A percentile compares a stretch with the other conserved stretches of the same genome.
Evolutionary conservation across 2,797 vertebrate genomes (phyloP).

Genomic region (Parambassis ranga): DNA sequence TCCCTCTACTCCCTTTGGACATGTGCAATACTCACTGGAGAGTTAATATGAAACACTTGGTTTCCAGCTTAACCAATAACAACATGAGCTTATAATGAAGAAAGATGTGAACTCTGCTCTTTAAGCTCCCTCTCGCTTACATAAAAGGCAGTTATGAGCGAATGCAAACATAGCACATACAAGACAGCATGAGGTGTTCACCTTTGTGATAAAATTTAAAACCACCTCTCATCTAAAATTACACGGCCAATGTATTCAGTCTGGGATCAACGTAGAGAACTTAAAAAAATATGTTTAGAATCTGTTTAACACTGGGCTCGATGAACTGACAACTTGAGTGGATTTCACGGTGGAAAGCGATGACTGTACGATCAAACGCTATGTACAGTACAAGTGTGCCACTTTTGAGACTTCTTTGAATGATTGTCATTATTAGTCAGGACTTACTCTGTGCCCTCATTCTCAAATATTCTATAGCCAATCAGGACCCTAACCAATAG

Average conservation of each 20-base stretch:
- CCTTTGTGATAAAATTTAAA: slow-evolving; percentile 64
- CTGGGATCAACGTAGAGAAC: slow-evolving; percentile 17
- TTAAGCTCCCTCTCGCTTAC: slow-evolving; percentile 40
- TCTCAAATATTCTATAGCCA: slow-evolving; percentile 28
- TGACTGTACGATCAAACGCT: slow-evolving; percentile 16
- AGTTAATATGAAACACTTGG: slow-evolving; percentile 45
- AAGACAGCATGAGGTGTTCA: slow-evolving; percentile 37
- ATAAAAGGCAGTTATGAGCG: slow-evolving; percentile 54
- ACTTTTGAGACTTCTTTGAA: slow-evolving; percentile 45
- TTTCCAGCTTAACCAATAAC: slow-evolving; percentile 53
- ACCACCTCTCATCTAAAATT: slow-evolving; percentile 63
- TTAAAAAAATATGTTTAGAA: slow-evolving; percentile 20
- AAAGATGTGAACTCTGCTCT: slow-evolving; percentile 43
- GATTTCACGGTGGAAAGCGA: slow-evolving; percentile 27
- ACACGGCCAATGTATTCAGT: slow-evolving; percentile 11
- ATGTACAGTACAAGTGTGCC: slow-evolving; percentile 8
- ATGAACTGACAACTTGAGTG: slow-evolving; percentile 29
- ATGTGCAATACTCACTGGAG: slow-evolving; percentile 60
- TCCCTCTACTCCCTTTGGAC: slow-evolving; percentile 45
- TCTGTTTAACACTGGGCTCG: slow-evolving; percentile 4
- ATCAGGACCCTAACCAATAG: slow-evolving; percentile 38
- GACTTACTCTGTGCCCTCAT: slow-evolving; percentile 12
- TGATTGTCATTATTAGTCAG: slow-evolving; percentile 71
- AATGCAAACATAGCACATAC: slow-evolving; percentile 36
- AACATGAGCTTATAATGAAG: slow-evolving; percentile 49